Base-by-base conservation (phyloP, 2,888 invertebrate species). In the Phalera bucephala region DNA sequence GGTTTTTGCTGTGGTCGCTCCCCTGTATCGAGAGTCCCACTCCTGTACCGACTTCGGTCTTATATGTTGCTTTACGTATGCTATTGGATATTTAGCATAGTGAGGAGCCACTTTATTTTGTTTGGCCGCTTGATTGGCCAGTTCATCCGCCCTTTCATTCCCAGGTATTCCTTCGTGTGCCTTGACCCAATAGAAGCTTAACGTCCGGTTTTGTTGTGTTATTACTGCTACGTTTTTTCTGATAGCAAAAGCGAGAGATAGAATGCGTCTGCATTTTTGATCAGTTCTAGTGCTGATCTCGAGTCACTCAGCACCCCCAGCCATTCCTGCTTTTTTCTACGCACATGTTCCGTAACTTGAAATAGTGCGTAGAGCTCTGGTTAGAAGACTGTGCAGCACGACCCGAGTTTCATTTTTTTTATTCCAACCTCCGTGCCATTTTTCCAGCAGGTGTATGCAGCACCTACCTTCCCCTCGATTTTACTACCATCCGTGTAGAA, bases 401-500 rank as follows among this genome's bases (percentile, higher is more conserved):
- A 2, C 11, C 11, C n/a, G 7, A 42, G 37, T 3, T 23, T 23
- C 3, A 31, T 19, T 28, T 35, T 37, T 8, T 9, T 13, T 21
- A 25, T 11, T 9, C 29, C 23, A 0, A 13, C 33, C 11, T 43
- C 43, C 19, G 11, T 15, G 1, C 17, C 26, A 8, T 10, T 17
- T 1, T 29, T 11, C 37, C 37, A 43, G 1, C 14, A 6, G 19
- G 35, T 19, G 2, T 31, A 2, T 15, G 35, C 19, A 2, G 35
- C 34, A 10, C 38, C 38, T 9, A 43, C 43, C 11, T 22, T 19
- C 1, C 33, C 36, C 31, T 31, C 11, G 21, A 21, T 21, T 21
- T 39, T 39, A 23, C 35, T 43, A 8, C 38, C 43, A 8, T 40
- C 36, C 2, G 39, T 39, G 21, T 19, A 35, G 2, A 40, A 29